phyloP scores from a whole-genome alignment of 2,113 vertebrate species.

The Cariama cristata region DNA sequence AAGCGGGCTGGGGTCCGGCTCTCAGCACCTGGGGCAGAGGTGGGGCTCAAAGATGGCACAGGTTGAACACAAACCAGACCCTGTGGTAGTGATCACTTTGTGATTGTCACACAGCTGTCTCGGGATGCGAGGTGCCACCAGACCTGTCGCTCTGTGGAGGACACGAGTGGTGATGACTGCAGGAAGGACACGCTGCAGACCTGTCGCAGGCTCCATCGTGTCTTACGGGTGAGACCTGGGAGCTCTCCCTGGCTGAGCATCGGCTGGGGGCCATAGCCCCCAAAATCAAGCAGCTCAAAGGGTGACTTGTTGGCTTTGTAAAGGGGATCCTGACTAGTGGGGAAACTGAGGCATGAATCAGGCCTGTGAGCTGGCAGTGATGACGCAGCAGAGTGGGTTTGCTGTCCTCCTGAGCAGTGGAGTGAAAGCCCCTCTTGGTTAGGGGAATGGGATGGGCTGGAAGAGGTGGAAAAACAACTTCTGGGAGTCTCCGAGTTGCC shows the following conservation, averaged over 20 bases:
- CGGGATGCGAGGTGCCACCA: neutral
- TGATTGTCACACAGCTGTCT: fast-evolving
- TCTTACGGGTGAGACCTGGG: fast-evolving
- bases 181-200: fast-evolving
- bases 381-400: neutral
- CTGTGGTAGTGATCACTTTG: fast-evolving
- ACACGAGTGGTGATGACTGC: neutral
- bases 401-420: neutral
- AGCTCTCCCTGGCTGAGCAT: too few species aligned
- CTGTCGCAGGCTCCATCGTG: fast-evolving
- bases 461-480: neutral
- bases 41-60: fast-evolving
- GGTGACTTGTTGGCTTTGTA: neutral
- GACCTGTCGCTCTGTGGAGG: fast-evolving
- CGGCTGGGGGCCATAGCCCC: fast-evolving
- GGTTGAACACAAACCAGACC: fast-evolving
- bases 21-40: fast-evolving
- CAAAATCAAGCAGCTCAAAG: neutral
- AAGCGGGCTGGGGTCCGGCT: neutral
- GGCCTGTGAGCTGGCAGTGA: neutral
- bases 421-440: neutral
- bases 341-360: neutral
- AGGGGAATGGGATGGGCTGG: neutral
- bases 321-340: neutral
- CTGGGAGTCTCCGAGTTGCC: neutral